A percentile compares a stretch with the other conserved stretches of the same genome.
Conservation (phyloP, 2,797 vertebrate species). For the Enteromius anoplus region DNA sequence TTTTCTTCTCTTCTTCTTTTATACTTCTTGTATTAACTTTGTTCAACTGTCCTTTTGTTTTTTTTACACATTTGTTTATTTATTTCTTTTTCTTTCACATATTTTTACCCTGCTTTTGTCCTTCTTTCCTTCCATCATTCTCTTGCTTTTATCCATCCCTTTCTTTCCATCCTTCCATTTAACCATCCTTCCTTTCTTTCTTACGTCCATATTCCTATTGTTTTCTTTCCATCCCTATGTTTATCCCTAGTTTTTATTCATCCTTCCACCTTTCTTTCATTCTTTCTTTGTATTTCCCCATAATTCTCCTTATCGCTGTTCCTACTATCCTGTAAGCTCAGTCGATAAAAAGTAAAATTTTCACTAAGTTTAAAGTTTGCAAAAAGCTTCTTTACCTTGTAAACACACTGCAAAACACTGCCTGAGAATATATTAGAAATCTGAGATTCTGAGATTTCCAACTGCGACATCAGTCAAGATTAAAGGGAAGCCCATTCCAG, state of each 20-base stretch:
- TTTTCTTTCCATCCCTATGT: too few species aligned
- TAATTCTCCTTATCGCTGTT: neutral
- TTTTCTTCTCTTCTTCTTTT: neutral
- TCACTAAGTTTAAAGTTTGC: neutral
- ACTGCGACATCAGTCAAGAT: slow-evolving; percentile 22
- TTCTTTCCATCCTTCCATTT: neutral
- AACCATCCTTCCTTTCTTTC: neutral
- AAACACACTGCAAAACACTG: neutral
- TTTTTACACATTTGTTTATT: neutral
- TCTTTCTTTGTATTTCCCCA: neutral
- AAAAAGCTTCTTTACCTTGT: neutral
- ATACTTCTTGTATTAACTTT: neutral
- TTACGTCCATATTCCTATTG: neutral
- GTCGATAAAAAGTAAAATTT: neutral
- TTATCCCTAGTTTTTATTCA: neutral
- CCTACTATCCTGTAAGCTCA: neutral
- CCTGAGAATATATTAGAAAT: slow-evolving; percentile 7
- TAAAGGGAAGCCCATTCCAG: slow-evolving; percentile 15
- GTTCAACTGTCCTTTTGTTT: neutral
- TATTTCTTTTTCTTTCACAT: neutral
- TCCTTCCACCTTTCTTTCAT: neutral
- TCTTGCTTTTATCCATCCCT: neutral
- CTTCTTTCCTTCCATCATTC: neutral
- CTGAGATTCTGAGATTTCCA: slow-evolving; percentile 2
- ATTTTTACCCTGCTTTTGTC: neutral